A percentile compares a stretch with the other conserved stretches of the same genome.
These are phyloP conservation scores for Zelleria hepariella DNA, from an alignment of 2,888 invertebrate genomes.

Conservation along the genomic window DNA sequence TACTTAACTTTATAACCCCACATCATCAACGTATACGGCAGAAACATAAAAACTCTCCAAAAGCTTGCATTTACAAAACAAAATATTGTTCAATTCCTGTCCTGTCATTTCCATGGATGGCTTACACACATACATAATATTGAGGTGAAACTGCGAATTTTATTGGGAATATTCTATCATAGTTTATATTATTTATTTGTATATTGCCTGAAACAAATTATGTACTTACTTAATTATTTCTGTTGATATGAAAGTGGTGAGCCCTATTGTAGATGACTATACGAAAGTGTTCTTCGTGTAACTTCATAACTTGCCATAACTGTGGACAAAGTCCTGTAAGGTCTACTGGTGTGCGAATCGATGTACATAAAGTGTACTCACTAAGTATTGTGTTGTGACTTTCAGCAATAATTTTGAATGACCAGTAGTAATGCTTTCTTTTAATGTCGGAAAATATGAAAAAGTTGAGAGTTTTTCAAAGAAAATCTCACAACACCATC, in stretches of 20 bases:
- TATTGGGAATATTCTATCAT: conserved; percentile 13
- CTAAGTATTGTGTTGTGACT: conserved; percentile 40
- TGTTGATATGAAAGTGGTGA: conserved; percentile 32
- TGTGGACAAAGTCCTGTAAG: neutral
- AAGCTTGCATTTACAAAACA: conserved; percentile 8
- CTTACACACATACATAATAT: neutral
- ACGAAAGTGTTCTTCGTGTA: conserved; percentile 7
- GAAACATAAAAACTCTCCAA: neutral
- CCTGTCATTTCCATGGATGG: conserved; percentile 50
- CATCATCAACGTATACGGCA: neutral
- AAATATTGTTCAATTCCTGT: conserved; percentile 12
- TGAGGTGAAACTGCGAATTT: neutral
- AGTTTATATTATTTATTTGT: neutral
- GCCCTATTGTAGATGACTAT: conserved; percentile 25
- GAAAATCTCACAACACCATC: conserved; percentile 39
- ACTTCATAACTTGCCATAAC: neutral
- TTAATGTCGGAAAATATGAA: conserved; percentile 15
- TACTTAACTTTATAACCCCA: neutral
- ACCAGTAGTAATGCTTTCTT: conserved; percentile 5
- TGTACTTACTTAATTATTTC: too few relatives aligned
- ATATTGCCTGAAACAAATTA: conserved; percentile 20
- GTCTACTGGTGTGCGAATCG: neutral
- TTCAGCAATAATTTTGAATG: conserved; percentile 47
- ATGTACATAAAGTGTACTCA: conserved; percentile 3
- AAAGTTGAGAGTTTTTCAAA: conserved; percentile 44